Conservation (phyloP, 2,113 vertebrate species). For the Trogon melanurus region DNA sequence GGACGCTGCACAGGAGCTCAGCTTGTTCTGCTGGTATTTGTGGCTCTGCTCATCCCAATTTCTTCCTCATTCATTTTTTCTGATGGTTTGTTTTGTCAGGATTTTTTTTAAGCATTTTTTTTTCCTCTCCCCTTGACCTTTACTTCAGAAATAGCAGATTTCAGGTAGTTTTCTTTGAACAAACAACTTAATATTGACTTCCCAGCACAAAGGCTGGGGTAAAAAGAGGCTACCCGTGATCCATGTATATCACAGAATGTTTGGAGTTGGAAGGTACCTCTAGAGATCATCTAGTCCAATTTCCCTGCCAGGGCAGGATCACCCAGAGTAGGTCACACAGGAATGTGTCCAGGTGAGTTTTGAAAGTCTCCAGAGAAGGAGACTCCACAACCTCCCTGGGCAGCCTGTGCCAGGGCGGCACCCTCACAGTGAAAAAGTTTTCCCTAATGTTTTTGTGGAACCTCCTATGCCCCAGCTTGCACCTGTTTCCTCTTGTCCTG, state of each 20-base stretch:
- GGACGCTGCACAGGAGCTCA: not conserved
- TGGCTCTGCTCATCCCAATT: not conserved
- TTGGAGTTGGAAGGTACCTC: too few relatives aligned
- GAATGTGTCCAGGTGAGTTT: too few relatives aligned
- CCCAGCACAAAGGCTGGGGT: not conserved
- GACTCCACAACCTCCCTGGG: too few relatives aligned
- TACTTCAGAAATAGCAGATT: not conserved
- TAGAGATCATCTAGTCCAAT: too few relatives aligned
- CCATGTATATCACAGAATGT: not conserved
- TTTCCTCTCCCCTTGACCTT: constrained; percentile 6
- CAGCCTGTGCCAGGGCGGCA: too few relatives aligned
- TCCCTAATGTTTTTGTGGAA: too few relatives aligned
- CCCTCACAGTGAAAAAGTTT: too few relatives aligned
- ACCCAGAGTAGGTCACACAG: too few relatives aligned
- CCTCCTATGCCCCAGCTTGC: too few relatives aligned
- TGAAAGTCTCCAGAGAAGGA: too few relatives aligned
- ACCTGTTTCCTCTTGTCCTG: too few relatives aligned
- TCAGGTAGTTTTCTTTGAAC: not conserved
- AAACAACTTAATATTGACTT: constrained; percentile 32
- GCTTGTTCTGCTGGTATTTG: not conserved
- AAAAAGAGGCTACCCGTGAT: not conserved
- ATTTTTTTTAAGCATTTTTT: not conserved
- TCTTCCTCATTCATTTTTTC: not conserved
- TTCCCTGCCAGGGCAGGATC: too few relatives aligned
- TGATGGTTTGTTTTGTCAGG: not conserved